Percentiles rank a stretch among this genome's conserved stretches.
Conservation (phyloP, 2,888 invertebrate species). For the Micoletzkya japonica region DNA sequence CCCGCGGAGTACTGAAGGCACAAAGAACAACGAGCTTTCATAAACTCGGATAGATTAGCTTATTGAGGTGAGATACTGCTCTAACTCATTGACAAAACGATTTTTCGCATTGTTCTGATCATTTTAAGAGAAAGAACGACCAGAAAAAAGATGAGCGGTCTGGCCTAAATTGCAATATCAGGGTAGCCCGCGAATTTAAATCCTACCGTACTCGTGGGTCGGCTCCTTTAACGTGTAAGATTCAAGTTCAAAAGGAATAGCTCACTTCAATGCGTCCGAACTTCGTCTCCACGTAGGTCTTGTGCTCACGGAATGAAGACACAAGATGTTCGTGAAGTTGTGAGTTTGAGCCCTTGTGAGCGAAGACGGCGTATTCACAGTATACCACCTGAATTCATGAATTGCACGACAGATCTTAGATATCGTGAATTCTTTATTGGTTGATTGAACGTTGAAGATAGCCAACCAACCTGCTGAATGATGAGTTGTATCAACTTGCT, state of each 20-base stretch:
- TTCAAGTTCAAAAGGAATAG: too few relatives aligned
- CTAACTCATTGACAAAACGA: too few relatives aligned
- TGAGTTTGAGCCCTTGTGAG: conserved; percentile 4
- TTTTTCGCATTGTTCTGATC: too few relatives aligned
- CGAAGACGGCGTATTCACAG: conserved; percentile 20
- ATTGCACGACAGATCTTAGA: not conserved
- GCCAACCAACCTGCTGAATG: conserved; percentile 16
- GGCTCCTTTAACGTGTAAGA: too few relatives aligned
- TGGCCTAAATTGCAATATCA: not conserved
- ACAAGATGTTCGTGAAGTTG: conserved; percentile 26
- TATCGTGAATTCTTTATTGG: not conserved
- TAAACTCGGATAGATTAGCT: too few relatives aligned
- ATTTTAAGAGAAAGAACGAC: too few relatives aligned
- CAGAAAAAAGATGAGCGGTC: not conserved
- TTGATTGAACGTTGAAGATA: not conserved
- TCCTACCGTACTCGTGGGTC: too few relatives aligned
- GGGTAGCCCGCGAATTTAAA: not conserved
- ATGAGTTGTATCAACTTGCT: conserved; percentile 3
- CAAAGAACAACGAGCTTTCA: too few relatives aligned
- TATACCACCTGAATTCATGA: conserved; percentile 9
- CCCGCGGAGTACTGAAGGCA: too few relatives aligned
- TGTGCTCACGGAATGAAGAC: conserved; percentile 7
- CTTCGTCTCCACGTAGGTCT: conserved; percentile 15
- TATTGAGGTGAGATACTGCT: too few relatives aligned
- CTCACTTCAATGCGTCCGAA: conserved; percentile 16